Evolutionary conservation across 2,888 invertebrate genomes (phyloP).

Genomic region (Melipona beecheii): DNA sequence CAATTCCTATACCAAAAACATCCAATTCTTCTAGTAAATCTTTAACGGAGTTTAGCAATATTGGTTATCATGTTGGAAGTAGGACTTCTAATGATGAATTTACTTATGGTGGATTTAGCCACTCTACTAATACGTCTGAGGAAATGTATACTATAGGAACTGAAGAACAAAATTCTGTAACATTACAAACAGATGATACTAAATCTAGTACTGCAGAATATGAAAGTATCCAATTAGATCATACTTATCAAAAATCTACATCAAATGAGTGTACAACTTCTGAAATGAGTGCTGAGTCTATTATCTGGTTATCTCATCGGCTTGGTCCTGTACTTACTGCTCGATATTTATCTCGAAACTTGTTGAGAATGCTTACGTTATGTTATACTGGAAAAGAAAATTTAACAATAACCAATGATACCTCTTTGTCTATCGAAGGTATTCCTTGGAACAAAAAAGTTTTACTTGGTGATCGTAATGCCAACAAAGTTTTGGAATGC

Average conservation of each 20-base stretch:
- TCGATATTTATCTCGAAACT: conserved; percentile 94
- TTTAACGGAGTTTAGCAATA: conserved; percentile 86
- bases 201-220: conserved; percentile 26
- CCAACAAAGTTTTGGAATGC: conserved; percentile 95
- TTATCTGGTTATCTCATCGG: conserved; percentile 96
- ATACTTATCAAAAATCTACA: conserved; percentile 63
- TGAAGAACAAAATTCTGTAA: conserved; percentile 53
- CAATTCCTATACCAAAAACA: conserved; percentile 88
- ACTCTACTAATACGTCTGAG: conserved; percentile 56
- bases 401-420: conserved; percentile 85
- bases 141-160: conserved; percentile 28
- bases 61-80: conserved; percentile 88
- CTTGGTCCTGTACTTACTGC: conserved; percentile 97
- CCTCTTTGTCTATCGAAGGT: conserved; percentile 85
- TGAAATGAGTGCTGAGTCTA: conserved; percentile 94
- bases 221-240: conserved; percentile 50
- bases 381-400: conserved; percentile 96
- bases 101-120: conserved; percentile 34
- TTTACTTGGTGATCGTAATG: conserved; percentile 92
- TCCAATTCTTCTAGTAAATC: conserved; percentile 84
- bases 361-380: conserved; percentile 96
- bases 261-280: conserved; percentile 87
- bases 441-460: conserved; percentile 87
- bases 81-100: conserved; percentile 84
- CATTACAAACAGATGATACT: conserved; percentile 21